phyloP scores from a whole-genome alignment of 1,140 invertebrate species.

The Drosophila nannoptera region DNA sequence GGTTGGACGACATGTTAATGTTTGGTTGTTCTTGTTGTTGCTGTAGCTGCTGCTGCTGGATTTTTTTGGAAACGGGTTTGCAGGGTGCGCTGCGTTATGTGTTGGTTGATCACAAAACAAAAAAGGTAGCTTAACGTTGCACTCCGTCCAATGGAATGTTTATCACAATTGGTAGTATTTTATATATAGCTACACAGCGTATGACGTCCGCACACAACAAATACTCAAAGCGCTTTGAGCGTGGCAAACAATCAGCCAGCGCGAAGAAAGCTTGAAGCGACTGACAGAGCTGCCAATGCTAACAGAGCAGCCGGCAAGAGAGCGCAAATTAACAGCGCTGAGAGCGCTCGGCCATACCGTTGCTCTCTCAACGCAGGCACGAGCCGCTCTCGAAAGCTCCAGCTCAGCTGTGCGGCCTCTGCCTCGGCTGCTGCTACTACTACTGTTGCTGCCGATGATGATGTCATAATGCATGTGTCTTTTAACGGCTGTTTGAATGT shows the following conservation, averaged over 20 bases:
- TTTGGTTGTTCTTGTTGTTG: slow-evolving; percentile 33
- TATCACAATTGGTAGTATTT: slow-evolving; percentile 47
- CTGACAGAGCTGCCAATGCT: slow-evolving; percentile 1
- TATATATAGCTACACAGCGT: slow-evolving; percentile 16
- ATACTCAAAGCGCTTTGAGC: slow-evolving; percentile 50
- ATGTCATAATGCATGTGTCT: slow-evolving; percentile 41
- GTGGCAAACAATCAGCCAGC: neutral
- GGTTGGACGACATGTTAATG: slow-evolving; percentile 87
- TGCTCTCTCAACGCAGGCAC: neutral
- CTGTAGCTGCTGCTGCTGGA: slow-evolving; percentile 17
- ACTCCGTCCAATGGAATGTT: slow-evolving; percentile 54
- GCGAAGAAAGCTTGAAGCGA: slow-evolving; percentile 40
- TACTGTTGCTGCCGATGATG: slow-evolving; percentile 22
- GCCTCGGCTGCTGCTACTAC: neutral
- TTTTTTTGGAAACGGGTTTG: slow-evolving; percentile 70
- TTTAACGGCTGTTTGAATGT: slow-evolving; percentile 35
- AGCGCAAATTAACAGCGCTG: slow-evolving; percentile 6
- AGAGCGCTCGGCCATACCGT: neutral
- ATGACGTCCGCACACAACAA: slow-evolving; percentile 55
- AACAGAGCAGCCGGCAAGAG: slow-evolving; percentile 1
- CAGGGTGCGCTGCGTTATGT: slow-evolving; percentile 47
- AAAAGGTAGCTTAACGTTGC: slow-evolving; percentile 56
- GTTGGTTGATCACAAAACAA: slow-evolving; percentile 29
- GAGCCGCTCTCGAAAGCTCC: slow-evolving; percentile 28
- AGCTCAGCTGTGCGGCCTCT: slow-evolving; percentile 14